Evolutionary conservation across 2,797 vertebrate genomes (phyloP), one percentile per base, ranked within the genome.

Genomic region (Enteromius unitaeniatus): DNA sequence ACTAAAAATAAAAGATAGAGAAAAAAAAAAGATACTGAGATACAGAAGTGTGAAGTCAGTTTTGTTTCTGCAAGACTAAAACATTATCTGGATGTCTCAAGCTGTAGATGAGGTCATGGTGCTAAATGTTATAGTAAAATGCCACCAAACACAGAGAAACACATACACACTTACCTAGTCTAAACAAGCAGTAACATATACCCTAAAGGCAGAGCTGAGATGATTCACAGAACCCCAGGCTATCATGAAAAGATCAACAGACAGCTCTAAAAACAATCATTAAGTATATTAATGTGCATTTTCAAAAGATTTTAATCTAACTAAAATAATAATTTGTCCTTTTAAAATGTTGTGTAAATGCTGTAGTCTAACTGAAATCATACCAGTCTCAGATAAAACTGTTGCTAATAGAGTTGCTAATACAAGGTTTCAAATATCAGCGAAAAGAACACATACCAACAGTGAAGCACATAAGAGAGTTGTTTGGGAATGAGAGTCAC

Each of bases 31-130:
- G 21, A 4, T n/a, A 26, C 7, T 53, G 58, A 37, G 55, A 76
- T 19, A 77, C 21, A 4, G 28, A 75, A 14, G 75, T 67, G 55
- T 68, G 51, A 74, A 51, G 72, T 85, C 60, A 70, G 72, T 69
- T 47, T 74, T 3, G n/a, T 21, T 83, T 64, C 65, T 19, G 76
- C 67, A 78, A 58, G 42, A 78, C 21, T 58, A 53, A 79, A 87
- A 82, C 70, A 85, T 72, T 62, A 81, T 79, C 69, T 68, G 58
- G 51, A 6, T 64, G 45, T 53, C 13, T 34, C 19, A 70, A 78
- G 40, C 58, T 49, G 8, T 26, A 21, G 7, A 34, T 42, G 64
- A 75, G 79, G 28, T 76, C 75, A 87, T 45, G 76, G 51, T 75
- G 65, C 26, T 58, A n/a, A 19, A 65, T 40, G 7, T n/a, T 31